Evolutionary conservation across 2,797 vertebrate genomes (phyloP).

Genomic region (Falco peregrinus): DNA sequence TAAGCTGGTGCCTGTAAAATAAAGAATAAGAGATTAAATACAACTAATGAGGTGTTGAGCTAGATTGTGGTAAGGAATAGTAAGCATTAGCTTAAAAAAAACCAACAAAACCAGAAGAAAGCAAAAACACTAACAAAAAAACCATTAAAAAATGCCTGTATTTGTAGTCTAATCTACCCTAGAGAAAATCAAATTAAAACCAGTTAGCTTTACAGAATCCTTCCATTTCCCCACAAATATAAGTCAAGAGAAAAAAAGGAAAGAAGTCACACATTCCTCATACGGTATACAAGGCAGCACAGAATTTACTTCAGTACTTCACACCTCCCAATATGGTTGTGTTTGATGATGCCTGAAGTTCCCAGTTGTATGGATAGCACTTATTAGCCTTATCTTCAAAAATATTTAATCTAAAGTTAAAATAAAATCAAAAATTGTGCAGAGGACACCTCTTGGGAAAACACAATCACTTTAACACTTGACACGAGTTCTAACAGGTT

Average conservation of each 20-base stretch:
- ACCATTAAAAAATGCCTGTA: neutral
- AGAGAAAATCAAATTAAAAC: neutral
- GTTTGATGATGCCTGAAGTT: neutral
- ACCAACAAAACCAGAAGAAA: neutral
- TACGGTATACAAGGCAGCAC: fast-evolving
- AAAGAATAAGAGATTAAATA: conserved; percentile 1
- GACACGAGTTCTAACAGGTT: neutral
- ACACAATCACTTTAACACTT: neutral
- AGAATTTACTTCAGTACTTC: neutral
- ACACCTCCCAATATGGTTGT: neutral
- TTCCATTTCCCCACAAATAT: neutral
- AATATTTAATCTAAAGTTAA: neutral
- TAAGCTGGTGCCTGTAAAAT: conserved; percentile 88
- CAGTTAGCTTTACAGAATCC: neutral
- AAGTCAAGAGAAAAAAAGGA: neutral
- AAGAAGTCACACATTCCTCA: neutral
- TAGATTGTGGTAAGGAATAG: neutral
- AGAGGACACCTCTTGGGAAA: neutral
- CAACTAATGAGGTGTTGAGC: neutral
- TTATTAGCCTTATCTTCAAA: neutral
- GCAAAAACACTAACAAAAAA: neutral
- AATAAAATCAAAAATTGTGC: neutral
- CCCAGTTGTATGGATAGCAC: neutral
- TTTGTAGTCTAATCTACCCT: neutral
- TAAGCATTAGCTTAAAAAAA: neutral